Conservation (phyloP, 2,888 invertebrate species). For the Eristalis arbustorum region DNA sequence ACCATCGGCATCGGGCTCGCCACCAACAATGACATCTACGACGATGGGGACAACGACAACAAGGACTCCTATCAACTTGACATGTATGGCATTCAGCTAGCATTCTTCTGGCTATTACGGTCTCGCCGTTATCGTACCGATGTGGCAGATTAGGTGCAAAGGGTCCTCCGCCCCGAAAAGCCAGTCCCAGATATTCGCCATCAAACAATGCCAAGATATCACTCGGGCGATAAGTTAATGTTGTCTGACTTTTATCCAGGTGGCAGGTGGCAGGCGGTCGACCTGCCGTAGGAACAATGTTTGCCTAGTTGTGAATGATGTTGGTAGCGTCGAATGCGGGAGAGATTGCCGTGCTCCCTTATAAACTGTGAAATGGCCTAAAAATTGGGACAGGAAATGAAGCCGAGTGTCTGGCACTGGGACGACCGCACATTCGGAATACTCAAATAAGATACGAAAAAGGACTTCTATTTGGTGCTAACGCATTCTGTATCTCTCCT, state of each 20-base stretch:
- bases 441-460: conserved; percentile 53
- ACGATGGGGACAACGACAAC: neutral
- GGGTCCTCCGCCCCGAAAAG: conserved; percentile 38
- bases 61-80: conserved; percentile 9
- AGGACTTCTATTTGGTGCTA: conserved; percentile 47
- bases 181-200: conserved; percentile 37
- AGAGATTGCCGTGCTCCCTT: neutral
- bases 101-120: conserved; percentile 11
- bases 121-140: conserved; percentile 14
- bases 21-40: neutral
- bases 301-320: conserved; percentile 55
- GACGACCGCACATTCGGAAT: conserved; percentile 59
- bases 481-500: conserved; percentile 15
- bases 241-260: conserved; percentile 48
- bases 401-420: conserved; percentile 49
- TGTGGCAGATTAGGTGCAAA: conserved; percentile 50
- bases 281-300: conserved; percentile 31
- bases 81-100: conserved; percentile 19
- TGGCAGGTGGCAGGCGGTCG: neutral
- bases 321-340: neutral
- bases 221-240: conserved; percentile 55
- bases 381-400: conserved; percentile 59
- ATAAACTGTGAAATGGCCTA: conserved; percentile 21
- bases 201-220: conserved; percentile 51
- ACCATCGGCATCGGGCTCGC: neutral